Base-by-base conservation (phyloP, 2,888 invertebrate genomes). In the Lottia gigantea region DNA sequence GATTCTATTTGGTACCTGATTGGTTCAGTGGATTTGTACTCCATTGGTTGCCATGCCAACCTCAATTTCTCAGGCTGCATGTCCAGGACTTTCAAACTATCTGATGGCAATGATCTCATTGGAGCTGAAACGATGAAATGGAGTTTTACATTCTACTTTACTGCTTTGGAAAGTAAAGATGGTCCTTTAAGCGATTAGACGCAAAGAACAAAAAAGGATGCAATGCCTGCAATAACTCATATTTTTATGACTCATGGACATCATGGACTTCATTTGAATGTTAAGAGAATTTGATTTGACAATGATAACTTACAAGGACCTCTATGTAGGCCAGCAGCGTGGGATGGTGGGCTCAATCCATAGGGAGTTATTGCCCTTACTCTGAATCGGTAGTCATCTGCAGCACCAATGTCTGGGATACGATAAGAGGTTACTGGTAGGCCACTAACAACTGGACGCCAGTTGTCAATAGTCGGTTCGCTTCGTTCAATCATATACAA, bases 301-400 rank as follows among this genome's bases (percentile, higher is more conserved):
- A 8, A 31, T 31, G 31, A 31, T 31, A 31, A 73, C 76, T 70
- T 76, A 84, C 84, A 78, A 68, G 77, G 67, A 11, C 72, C 46
- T 31, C 82, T 77, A 76, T 81, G 75, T 40, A 80, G 67, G 12
- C 74, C 72, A 55, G 75, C 79, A 11, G 83, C 78, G 1, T 97
- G 96, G 67, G 97, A 97, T 0, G 99, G 98, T 87, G 98, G 98
- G 88, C 96, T 96, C 76, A 97, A 93, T 66, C 98, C 98, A 87
- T 95, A 96, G 87, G 95, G 95, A 90, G 98, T 98, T 87, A 98
- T 96, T 8, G 98, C 98, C 47, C 98, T 92, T 47, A 99, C 93
- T 74, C 99, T 92, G 91, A 98, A 97, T 88, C 94, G 94, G 90
- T 98, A 98, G 89, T 98, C 97, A 76, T 95, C 92, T 8, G 80